Base-by-base conservation (phyloP, 23 tunicate genomes). In the Oikopleura vanhoeffeni region DNA sequence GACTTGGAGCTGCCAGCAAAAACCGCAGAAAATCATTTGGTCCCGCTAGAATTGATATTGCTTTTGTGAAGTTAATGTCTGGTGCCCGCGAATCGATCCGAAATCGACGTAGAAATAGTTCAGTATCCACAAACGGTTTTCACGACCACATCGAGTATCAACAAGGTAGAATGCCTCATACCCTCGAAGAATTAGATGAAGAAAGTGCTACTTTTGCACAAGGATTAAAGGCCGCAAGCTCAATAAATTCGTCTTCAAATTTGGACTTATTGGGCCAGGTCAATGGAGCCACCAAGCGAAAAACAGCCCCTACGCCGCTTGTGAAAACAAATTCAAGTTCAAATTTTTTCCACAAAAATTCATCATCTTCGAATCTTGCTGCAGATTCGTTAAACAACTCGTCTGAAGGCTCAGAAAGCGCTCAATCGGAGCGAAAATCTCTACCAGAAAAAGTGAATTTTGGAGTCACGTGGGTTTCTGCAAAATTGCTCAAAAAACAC, bases 391-490 rank as follows among this genome's bases (percentile, higher is more conserved):
- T 71, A 30, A 71, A 71, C 38, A 38, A 71, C 38, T 24, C 38
- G 36, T 2, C 3, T 38, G 79, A 71, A 71, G 24, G 13, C 18
- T 13, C 13, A 13, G 79, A 38, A 38, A 38, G 36, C 79, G 36
- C 2, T 38, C 27, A 30, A 2, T 33, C 34, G 36, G 79, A 71
- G 79, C 27, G 79, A 28, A 71, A 71, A 32, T 71, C 79, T 32
- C 79, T 71, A 2, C 79, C 79, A 28, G 79, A 71, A 71, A 71
- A 71, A 71, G 79, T 71, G 27, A 71, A 71, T 38, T 71, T 71
- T 30, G 79, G 36, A 33, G 79, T 38, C 79, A 71, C 79, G 3
- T 71, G 79, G 79, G 79, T 71, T 30, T 13, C 34, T 28, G 79
- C 79, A 71, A 71, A 71, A 30, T 38, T 71, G 36, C 79, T 71